phyloP scores from a whole-genome alignment of 2,888 invertebrate species.

The Mesorhabditis spiculigera region DNA sequence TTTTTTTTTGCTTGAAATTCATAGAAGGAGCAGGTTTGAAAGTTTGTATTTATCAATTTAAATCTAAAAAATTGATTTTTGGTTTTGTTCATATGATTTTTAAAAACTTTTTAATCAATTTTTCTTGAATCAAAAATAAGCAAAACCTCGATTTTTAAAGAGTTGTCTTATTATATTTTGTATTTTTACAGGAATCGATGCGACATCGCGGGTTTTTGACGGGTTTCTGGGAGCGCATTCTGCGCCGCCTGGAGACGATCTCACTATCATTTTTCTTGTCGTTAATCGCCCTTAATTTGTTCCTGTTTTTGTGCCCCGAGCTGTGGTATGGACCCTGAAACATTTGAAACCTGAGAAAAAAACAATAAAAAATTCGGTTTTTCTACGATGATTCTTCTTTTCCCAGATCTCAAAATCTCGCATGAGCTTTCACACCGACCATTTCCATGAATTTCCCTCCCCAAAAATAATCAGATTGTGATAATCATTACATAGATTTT shows the following conservation, averaged over 20 bases:
- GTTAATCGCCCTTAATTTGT: constrained; percentile 46
- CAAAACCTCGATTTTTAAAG: no score
- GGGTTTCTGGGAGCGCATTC: constrained; percentile 51
- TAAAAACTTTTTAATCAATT: no score
- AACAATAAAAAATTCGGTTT: background rate
- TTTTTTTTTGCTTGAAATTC: no score
- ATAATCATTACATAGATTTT: no score
- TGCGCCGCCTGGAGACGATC: constrained; percentile 42
- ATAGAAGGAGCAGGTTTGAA: no score
- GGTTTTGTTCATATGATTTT: no score
- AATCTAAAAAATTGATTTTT: no score
- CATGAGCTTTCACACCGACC: no score
- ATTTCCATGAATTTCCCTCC: no score
- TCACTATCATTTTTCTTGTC: constrained; percentile 49
- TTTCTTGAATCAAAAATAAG: no score
- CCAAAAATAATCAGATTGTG: no score
- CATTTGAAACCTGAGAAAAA: background rate
- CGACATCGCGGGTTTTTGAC: constrained; percentile 25
- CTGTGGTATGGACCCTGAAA: constrained; percentile 41
- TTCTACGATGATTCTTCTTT: background rate
- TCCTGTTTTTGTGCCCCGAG: constrained; percentile 50
- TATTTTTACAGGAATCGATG: constrained; percentile 24
- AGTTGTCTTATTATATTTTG: no score
- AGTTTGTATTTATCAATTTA: background rate
- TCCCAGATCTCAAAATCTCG: background rate